Base-by-base conservation (phyloP, 2,888 invertebrate genomes). In the Platycheirus rosarum region DNA sequence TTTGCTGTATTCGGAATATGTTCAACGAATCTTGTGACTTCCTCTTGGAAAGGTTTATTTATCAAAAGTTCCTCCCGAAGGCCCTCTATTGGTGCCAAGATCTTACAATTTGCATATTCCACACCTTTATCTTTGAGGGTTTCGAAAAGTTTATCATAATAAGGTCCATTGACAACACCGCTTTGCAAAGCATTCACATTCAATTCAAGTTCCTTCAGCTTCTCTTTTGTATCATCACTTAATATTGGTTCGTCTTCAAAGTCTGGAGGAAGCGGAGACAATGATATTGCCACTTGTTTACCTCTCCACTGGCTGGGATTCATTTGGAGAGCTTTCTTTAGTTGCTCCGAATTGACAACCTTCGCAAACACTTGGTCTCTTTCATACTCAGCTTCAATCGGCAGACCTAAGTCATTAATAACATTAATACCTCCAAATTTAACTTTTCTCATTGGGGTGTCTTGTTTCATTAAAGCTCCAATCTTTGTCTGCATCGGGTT, bases 181-280 rank as follows among this genome's bases (percentile, higher is more conserved):
- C 93, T 93, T 85, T 93, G 93, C 23, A 93, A 57, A 85, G 92
- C 91, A 69, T 92, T 92, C 0, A 91, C 92, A 85, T 93, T 92
- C 20, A 93, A 92, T 4, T 90, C 91, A 89, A 93, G 91, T 0
- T 91, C 86, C 62, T 92, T 90, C 0, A 93, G 90, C 84, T 92
- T 92, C n/a, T 92, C 91, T 85, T 92, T 87, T 2, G 86, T 86
- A 8, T 76, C 74, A 2, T 85, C 79, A 11, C 92, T 92, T n/a
- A 93, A 86, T 65, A 90, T 90, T 0, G 91, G 91, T 66, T 92
- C 92, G 6, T 91, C 89, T 71, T 90, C 92, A 85, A 91, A 92
- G 86, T 48, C 76, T 69, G 60, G 87, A 65, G 18, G 86, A 66
- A 65, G 68, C 44, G 68, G 80, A 32, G 84, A 71, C 9, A 82